Percentiles rank a stretch among this genome's conserved stretches.
phyloP scores from a whole-genome alignment of 2,888 invertebrate genomes.

The Chrysolina americana region DNA sequence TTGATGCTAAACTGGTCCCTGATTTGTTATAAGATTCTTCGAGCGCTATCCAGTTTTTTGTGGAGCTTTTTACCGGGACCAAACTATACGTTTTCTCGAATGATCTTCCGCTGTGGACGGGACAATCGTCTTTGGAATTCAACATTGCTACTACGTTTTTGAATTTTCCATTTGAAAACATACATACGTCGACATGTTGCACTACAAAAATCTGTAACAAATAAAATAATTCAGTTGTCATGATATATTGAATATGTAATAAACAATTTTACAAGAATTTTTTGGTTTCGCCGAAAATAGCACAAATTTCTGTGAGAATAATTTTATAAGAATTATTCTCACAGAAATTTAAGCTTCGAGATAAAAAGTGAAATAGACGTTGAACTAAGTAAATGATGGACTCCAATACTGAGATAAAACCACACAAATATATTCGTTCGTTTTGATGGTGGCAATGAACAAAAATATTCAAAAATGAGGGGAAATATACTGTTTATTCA shows the following conservation, averaged over 20 bases:
- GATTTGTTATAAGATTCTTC: conserved; percentile 86
- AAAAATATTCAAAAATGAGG: too few species aligned
- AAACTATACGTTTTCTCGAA: conserved; percentile 78
- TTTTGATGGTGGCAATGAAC: too few species aligned
- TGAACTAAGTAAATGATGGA: too few species aligned
- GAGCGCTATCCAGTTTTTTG: conserved; percentile 93
- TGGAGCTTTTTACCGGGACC: conserved; percentile 82
- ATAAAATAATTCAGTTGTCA: conserved; percentile 13
- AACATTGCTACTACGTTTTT: conserved; percentile 88
- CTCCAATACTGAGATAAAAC: too few species aligned
- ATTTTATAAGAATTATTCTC: too few species aligned
- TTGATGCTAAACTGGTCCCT: conserved; percentile 74
- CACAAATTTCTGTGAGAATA: too few species aligned
- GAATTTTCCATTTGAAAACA: conserved; percentile 95
- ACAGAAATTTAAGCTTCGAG: too few species aligned
- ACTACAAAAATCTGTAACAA: conserved; percentile 82
- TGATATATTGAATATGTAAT: neutral
- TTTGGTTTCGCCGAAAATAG: too few species aligned
- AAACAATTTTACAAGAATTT: too few species aligned
- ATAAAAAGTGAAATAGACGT: too few species aligned
- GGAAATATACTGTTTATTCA: too few species aligned
- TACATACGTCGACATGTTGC: conserved; percentile 93
- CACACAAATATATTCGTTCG: too few species aligned
- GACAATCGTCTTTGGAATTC: conserved; percentile 76
- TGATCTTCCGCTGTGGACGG: conserved; percentile 77